Evolutionary conservation across 2,797 vertebrate genomes (phyloP).

Genomic region (Clarias pachynema): DNA sequence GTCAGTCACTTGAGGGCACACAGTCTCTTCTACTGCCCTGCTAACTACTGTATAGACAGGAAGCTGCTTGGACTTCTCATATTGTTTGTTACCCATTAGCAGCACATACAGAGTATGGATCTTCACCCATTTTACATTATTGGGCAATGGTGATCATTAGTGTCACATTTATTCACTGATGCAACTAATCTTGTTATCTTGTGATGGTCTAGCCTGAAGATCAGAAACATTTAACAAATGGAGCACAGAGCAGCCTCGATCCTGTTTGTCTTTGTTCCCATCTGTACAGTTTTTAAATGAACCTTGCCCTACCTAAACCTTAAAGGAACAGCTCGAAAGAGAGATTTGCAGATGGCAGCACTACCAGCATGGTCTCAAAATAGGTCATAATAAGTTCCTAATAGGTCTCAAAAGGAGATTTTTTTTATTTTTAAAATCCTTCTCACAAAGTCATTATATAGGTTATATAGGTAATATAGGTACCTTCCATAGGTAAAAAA

Average conservation of each 20-base stretch:
- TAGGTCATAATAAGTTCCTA: too few relatives aligned
- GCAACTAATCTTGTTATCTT: not conserved
- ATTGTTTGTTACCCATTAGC: not conserved
- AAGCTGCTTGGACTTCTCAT: not conserved
- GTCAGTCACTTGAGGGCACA: not conserved
- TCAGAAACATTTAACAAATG: not conserved
- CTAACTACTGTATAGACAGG: not conserved
- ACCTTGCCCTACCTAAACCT: not conserved
- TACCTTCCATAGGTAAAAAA: too few relatives aligned
- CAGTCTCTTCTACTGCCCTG: not conserved
- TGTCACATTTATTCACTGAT: not conserved
- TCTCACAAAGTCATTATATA: too few relatives aligned
- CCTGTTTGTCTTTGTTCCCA: not conserved
- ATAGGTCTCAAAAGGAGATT: too few relatives aligned
- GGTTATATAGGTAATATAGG: too few relatives aligned
- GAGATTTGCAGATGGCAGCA: not conserved
- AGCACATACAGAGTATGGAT: not conserved
- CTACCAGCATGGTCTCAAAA: not conserved
- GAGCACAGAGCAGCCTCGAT: not conserved
- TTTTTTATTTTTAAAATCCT: too few relatives aligned
- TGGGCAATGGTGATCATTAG: not conserved
- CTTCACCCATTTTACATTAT: not conserved
- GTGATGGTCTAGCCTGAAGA: not conserved
- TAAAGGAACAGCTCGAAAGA: not conserved
- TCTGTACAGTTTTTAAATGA: not conserved